Percentiles rank a stretch among this genome's conserved stretches.
Evolutionary conservation across 2,888 invertebrate species (phyloP).

Genomic region (Chymomyza fuscimana): DNA sequence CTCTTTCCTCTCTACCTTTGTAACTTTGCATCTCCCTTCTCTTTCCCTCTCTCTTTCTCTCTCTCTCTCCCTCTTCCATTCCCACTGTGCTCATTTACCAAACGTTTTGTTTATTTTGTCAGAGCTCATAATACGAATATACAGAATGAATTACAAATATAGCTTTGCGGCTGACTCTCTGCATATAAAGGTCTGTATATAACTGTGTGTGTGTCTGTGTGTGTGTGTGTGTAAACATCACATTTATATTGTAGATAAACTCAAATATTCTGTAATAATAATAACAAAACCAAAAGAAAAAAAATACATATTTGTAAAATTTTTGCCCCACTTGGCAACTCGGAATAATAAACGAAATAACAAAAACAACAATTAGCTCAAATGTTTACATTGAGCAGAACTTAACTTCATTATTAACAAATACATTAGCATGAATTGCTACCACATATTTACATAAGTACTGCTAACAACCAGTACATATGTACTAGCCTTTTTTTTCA

Average conservation of each 20-base stretch:
- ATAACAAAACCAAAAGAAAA: slow-evolving; percentile 32
- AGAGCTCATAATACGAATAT: slow-evolving; percentile 61
- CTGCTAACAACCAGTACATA: neutral
- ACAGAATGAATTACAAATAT: slow-evolving; percentile 19
- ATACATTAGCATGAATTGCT: slow-evolving; percentile 45
- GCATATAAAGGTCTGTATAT: neutral
- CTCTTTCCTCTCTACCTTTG: neutral
- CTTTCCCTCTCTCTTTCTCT: neutral
- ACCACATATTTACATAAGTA: neutral
- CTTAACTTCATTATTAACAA: slow-evolving; percentile 67
- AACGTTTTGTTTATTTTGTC: slow-evolving; percentile 56
- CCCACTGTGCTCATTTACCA: slow-evolving; percentile 35
- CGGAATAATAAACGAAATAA: slow-evolving; percentile 11
- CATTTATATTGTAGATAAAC: slow-evolving; percentile 56
- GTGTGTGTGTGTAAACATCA: slow-evolving; percentile 48
- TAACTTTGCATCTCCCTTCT: too few relatives aligned
- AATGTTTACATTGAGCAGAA: slow-evolving; percentile 53
- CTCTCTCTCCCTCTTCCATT: neutral
- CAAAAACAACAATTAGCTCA: slow-evolving; percentile 40
- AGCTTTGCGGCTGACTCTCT: neutral
- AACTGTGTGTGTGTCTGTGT: neutral
- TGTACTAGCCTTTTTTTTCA: neutral
- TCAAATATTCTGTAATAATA: slow-evolving; percentile 47
- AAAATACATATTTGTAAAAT: neutral
- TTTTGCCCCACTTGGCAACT: neutral